These are phyloP conservation scores for Yasuhikotakia modesta DNA, from an alignment of 2,797 vertebrate species.

Conservation along the genomic window DNA sequence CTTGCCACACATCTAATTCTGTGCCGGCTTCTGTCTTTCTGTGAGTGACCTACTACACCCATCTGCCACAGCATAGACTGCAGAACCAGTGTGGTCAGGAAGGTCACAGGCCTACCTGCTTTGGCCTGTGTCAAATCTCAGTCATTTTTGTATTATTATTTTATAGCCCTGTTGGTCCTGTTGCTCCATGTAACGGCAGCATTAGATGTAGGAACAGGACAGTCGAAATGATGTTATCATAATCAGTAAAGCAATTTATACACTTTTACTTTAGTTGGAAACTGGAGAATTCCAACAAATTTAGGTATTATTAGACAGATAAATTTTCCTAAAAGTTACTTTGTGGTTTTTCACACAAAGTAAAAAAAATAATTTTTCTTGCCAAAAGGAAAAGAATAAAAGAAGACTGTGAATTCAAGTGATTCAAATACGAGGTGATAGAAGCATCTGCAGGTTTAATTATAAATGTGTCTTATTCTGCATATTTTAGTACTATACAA, in stretches of 20 bases:
- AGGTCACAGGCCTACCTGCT: neutral
- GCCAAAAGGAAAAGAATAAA: neutral
- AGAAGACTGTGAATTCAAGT: too few species aligned
- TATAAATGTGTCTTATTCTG: too few species aligned
- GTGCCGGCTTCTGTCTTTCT: conserved; percentile 18
- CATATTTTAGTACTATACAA: too few species aligned
- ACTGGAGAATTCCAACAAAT: too few species aligned
- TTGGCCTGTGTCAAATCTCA: neutral
- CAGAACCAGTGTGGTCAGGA: neutral
- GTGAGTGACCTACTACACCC: neutral
- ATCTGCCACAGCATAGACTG: neutral
- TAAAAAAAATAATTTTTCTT: neutral
- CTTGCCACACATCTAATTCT: conserved; percentile 22
- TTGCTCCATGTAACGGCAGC: neutral
- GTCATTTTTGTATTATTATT: neutral
- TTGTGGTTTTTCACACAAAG: neutral
- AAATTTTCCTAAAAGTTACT: too few species aligned
- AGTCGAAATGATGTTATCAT: neutral
- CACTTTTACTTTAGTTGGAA: neutral
- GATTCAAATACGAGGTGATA: too few species aligned
- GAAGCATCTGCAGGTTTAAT: too few species aligned
- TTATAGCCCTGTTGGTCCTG: neutral
- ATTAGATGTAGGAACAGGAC: neutral
- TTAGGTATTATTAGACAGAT: too few species aligned
- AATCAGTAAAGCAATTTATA: neutral